Conservation (phyloP, 1,140 invertebrate genomes). For the Drosophila lacertosa region DNA sequence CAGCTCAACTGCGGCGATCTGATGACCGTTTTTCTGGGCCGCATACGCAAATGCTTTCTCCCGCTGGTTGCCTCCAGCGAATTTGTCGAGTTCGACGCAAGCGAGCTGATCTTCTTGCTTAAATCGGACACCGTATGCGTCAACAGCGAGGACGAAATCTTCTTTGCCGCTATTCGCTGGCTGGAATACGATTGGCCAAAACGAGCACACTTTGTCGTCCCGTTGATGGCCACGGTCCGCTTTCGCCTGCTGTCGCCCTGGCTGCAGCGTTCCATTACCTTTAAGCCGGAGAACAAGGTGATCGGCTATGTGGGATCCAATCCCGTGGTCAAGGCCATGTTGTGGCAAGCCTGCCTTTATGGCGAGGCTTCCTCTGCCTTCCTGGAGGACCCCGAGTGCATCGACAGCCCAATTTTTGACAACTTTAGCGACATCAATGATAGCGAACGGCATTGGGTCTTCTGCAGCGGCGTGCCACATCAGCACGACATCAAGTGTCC, state of each 20-base stretch:
- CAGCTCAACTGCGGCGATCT: conserved; percentile 2
- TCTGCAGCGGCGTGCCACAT: conserved; percentile 34
- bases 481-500: conserved; percentile 36
- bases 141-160: conserved; percentile 57
- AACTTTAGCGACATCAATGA: background rate
- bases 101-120: conserved; percentile 22
- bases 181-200: conserved; percentile 28
- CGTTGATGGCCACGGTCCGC: conserved; percentile 25
- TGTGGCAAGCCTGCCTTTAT: conserved; percentile 14
- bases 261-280: conserved; percentile 19
- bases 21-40: conserved; percentile 19
- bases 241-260: conserved; percentile 29
- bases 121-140: conserved; percentile 29
- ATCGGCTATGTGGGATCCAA: conserved; percentile 1
- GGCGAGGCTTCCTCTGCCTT: background rate
- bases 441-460: conserved; percentile 36
- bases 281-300: conserved; percentile 1
- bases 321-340: background rate
- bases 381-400: background rate
- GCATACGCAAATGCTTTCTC: conserved; percentile 33
- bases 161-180: conserved; percentile 43
- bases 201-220: background rate
- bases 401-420: background rate
- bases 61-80: conserved; percentile 31
- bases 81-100: conserved; percentile 17